Conservation (phyloP, 2,113 vertebrate genomes). For the Aptenodytes forsteri region DNA sequence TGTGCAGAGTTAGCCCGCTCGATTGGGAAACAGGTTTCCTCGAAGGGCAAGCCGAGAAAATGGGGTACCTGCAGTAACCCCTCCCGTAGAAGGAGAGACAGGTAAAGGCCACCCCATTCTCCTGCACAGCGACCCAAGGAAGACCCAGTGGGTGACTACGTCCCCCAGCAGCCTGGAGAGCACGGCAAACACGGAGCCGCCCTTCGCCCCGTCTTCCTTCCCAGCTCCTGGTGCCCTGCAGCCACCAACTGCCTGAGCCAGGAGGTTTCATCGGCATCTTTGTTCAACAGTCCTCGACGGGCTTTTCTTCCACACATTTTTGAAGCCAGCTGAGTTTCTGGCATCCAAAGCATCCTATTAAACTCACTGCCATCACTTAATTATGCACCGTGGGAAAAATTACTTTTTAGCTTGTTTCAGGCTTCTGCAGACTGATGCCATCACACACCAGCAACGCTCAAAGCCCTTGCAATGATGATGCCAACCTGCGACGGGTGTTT, state of each 20-base stretch:
- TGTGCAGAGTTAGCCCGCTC: accelerated
- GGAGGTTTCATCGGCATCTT: background rate
- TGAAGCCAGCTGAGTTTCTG: background rate
- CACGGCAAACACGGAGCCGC: background rate
- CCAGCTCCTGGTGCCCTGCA: background rate
- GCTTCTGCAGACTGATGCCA: background rate
- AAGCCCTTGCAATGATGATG: background rate
- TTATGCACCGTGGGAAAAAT: accelerated
- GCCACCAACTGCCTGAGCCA: background rate
- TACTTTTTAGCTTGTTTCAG: background rate
- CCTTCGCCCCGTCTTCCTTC: background rate
- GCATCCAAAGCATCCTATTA: background rate
- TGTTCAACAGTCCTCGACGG: accelerated
- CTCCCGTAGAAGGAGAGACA: accelerated
- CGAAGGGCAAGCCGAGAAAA: background rate
- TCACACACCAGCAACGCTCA: background rate
- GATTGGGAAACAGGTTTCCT: background rate
- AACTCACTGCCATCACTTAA: background rate
- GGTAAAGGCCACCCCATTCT: background rate
- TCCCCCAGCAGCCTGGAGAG: background rate
- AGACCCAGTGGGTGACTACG: background rate
- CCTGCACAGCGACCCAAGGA: background rate
- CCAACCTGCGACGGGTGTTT: background rate
- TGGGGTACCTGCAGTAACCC: accelerated
- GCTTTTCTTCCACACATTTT: background rate